A percentile compares a stretch with the other conserved stretches of the same genome.
Evolutionary conservation across 2,113 vertebrate genomes (phyloP).

Genomic region (Dicentrarchus labrax): DNA sequence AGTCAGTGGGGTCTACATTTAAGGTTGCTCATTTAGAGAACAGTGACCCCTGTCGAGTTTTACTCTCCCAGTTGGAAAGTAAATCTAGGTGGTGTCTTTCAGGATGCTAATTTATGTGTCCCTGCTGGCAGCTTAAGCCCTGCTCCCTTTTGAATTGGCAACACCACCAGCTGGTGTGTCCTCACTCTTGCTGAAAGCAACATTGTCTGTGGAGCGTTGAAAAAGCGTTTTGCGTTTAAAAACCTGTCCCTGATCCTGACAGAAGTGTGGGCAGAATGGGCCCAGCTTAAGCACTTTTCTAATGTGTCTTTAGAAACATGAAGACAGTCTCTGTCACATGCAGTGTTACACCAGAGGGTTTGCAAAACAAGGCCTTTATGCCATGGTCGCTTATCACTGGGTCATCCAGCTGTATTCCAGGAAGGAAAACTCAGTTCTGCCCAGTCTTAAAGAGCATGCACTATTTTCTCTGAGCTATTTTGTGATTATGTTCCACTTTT

Average conservation of each 20-base stretch:
- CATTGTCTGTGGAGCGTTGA: slow-evolving; percentile 64
- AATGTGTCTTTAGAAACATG: slow-evolving; percentile 52
- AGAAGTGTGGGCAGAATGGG: slow-evolving; percentile 52
- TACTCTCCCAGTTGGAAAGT: slow-evolving; percentile 65
- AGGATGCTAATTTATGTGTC: slow-evolving; percentile 81
- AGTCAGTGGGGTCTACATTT: slow-evolving; percentile 59
- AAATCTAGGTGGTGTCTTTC: slow-evolving; percentile 75
- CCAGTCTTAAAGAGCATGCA: not conserved
- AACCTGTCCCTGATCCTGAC: slow-evolving; percentile 65
- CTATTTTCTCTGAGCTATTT: slow-evolving; percentile 41
- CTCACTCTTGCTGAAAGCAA: slow-evolving; percentile 68
- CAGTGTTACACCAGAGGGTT: slow-evolving; percentile 51
- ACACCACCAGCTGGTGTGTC: slow-evolving; percentile 75
- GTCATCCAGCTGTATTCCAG: slow-evolving; percentile 39
- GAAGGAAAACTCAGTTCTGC: slow-evolving; percentile 28
- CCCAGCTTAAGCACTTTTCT: slow-evolving; percentile 42
- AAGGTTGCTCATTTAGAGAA: slow-evolving; percentile 69
- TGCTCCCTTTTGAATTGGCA: slow-evolving; percentile 72
- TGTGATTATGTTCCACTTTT: slow-evolving; percentile 32
- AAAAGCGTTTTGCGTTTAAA: slow-evolving; percentile 56
- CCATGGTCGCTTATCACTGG: slow-evolving; percentile 41
- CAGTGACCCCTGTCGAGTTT: slow-evolving; percentile 73
- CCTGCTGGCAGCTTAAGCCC: slow-evolving; percentile 74
- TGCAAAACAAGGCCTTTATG: slow-evolving; percentile 45
- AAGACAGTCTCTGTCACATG: slow-evolving; percentile 71